Conservation (phyloP, 2,888 invertebrate species). For the Synanthedon andrenaeformis region DNA sequence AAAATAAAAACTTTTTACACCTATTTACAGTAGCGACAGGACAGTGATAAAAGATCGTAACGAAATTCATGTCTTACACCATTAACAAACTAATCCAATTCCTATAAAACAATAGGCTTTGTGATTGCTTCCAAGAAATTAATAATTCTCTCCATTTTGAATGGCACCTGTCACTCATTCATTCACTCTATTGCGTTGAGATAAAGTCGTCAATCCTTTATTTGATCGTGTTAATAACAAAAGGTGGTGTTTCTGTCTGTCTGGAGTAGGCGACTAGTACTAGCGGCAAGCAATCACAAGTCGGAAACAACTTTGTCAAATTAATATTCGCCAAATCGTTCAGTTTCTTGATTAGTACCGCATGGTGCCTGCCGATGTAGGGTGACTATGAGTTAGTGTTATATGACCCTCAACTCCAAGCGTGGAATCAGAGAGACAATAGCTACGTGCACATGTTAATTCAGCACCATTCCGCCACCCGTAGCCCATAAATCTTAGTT, state of each 20-base stretch:
- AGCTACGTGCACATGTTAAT: too few relatives aligned
- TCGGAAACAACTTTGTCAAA: constrained; percentile 53
- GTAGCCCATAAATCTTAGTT: too few relatives aligned
- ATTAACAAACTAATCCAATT: not conserved
- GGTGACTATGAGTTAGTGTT: constrained; percentile 14
- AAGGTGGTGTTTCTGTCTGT: constrained; percentile 17
- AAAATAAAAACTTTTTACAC: too few relatives aligned
- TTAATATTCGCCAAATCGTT: constrained; percentile 57
- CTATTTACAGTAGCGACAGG: too few relatives aligned
- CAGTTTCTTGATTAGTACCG: constrained; percentile 45
- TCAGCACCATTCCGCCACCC: too few relatives aligned
- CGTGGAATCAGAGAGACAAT: too few relatives aligned
- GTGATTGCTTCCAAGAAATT: not conserved
- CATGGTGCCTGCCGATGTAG: constrained; percentile 27
- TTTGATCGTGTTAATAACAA: not conserved
- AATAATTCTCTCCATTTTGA: not conserved
- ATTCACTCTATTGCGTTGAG: not conserved
- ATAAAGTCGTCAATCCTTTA: not conserved
- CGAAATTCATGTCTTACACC: not conserved
- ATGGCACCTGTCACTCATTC: not conserved
- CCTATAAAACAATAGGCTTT: not conserved
- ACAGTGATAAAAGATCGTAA: too few relatives aligned
- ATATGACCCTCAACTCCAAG: too few relatives aligned
- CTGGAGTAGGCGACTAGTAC: constrained; percentile 32
- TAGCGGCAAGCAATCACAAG: constrained; percentile 49